Percentiles rank a stretch among this genome's conserved stretches.
Conservation (phyloP, 2,888 invertebrate species). For the Hecatera dysodea region DNA sequence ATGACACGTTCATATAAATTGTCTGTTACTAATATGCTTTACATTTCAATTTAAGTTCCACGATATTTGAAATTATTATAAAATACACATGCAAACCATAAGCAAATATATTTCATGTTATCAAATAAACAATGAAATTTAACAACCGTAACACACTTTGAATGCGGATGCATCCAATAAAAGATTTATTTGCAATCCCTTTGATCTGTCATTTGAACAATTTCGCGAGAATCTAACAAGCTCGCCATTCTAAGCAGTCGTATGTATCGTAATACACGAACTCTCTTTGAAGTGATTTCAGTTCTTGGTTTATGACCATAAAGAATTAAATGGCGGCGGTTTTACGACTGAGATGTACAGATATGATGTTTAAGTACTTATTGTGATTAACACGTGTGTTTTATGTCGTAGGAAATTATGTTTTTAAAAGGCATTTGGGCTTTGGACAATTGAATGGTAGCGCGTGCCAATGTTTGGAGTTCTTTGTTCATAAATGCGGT, state of each 20-base stretch:
- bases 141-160: conserved; percentile 29
- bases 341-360: conserved; percentile 78
- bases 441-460: conserved; percentile 46
- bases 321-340: conserved; percentile 76
- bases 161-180: conserved; percentile 51
- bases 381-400: conserved; percentile 66
- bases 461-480: conserved; percentile 39
- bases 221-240: conserved; percentile 52
- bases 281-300: conserved; percentile 67
- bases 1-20: not conserved
- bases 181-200: conserved; percentile 44
- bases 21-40: not conserved
- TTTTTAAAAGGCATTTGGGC: conserved; percentile 28
- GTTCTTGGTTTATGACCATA: conserved; percentile 73
- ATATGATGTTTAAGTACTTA: conserved; percentile 72
- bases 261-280: conserved; percentile 40
- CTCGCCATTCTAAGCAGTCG: conserved; percentile 21
- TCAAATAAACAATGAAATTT: conserved; percentile 20
- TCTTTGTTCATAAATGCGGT: conserved; percentile 40
- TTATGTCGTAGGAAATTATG: conserved; percentile 10
- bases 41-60: too few relatives aligned
- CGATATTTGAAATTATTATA: not conserved
- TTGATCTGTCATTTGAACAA: conserved; percentile 57
- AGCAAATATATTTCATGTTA: conserved; percentile 7
- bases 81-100: conserved; percentile 3